These are phyloP conservation scores for Panthera tigris DNA, from an alignment of 2,113 vertebrate species.

Conservation along the genomic window DNA sequence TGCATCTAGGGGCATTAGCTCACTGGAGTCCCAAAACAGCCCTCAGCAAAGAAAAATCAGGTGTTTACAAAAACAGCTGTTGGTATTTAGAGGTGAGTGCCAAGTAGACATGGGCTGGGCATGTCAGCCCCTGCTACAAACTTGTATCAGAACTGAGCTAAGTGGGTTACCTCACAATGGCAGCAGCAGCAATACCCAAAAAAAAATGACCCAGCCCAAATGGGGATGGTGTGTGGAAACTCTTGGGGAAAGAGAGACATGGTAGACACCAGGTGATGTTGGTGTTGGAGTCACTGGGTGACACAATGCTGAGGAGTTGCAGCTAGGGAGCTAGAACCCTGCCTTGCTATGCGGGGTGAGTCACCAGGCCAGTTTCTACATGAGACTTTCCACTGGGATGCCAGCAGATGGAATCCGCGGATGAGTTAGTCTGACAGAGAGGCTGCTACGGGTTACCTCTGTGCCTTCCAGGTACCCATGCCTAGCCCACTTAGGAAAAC, in stretches of 20 bases:
- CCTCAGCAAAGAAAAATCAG: background rate
- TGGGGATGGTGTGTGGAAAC: background rate
- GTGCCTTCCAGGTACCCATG: background rate
- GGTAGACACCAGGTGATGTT: background rate
- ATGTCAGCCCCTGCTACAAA: background rate
- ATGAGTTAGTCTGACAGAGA: background rate
- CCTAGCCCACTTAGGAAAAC: background rate
- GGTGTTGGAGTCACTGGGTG: too few species aligned
- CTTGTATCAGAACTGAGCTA: background rate
- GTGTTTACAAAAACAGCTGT: background rate
- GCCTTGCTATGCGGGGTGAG: too few species aligned
- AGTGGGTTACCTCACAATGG: too few species aligned
- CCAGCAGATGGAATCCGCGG: background rate
- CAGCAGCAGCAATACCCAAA: background rate
- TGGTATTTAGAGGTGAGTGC: background rate
- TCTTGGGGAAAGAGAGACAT: background rate
- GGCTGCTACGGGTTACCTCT: background rate
- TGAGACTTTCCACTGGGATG: background rate
- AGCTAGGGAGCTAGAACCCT: background rate
- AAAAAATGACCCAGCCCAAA: background rate
- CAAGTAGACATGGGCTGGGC: background rate
- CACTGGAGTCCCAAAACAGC: background rate
- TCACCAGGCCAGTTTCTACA: background rate
- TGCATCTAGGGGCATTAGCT: background rate
- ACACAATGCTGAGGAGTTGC: background rate